phyloP scores from a whole-genome alignment of 2,113 vertebrate genomes.

The Mystacornis crossleyi region DNA sequence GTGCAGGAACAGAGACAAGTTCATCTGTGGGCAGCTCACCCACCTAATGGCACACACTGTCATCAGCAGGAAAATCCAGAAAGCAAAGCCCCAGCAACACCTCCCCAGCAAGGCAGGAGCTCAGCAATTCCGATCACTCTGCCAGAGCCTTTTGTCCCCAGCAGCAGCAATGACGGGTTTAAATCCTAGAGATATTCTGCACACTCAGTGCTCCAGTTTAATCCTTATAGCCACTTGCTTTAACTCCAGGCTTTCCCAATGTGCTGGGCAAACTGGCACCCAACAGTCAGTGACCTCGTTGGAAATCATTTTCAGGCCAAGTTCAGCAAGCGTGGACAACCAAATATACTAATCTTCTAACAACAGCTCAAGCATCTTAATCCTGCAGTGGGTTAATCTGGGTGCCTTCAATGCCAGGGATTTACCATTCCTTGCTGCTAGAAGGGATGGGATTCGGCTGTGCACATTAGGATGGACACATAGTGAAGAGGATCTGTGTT shows the following conservation, averaged over 20 bases:
- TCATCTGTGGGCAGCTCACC: background rate
- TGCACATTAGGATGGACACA: background rate
- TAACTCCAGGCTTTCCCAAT: background rate
- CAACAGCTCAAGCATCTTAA: conserved; percentile 16
- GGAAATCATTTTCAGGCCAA: background rate
- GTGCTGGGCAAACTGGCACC: background rate
- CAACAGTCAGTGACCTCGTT: background rate
- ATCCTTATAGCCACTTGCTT: background rate
- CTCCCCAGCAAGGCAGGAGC: background rate
- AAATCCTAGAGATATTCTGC: background rate
- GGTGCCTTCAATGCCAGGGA: background rate
- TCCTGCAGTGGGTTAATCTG: conserved; percentile 20
- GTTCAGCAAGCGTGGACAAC: background rate
- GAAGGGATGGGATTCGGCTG: background rate
- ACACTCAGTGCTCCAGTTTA: background rate
- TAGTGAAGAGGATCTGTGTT: background rate
- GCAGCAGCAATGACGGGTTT: accelerated
- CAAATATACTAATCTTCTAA: background rate
- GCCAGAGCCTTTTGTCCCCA: background rate
- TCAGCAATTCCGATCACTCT: background rate
- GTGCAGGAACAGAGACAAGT: background rate
- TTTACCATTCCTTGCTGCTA: conserved; percentile 14
- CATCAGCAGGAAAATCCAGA: background rate
- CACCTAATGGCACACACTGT: background rate
- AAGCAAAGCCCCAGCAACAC: background rate